These are phyloP conservation scores for Plecotus auritus DNA, from an alignment of 2,113 vertebrate species.

Conservation along the genomic window DNA sequence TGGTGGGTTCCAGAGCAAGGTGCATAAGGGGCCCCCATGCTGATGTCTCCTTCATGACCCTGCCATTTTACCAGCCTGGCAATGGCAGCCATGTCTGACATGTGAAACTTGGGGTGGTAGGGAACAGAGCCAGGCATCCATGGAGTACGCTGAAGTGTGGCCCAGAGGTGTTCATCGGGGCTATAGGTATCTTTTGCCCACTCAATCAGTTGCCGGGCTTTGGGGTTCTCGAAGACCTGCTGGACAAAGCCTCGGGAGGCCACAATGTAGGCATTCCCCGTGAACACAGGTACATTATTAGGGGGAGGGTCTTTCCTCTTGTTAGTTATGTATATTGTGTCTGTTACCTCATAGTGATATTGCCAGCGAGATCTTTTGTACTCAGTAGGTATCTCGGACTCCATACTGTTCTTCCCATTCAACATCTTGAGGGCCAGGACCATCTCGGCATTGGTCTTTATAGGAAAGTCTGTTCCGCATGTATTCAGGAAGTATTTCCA, in stretches of 20 bases:
- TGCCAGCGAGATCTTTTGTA: slow-evolving; percentile 84
- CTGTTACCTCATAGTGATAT: slow-evolving; percentile 79
- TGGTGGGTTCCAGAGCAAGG: slow-evolving; percentile 85
- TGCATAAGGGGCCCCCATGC: slow-evolving; percentile 84
- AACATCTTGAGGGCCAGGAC: slow-evolving; percentile 83
- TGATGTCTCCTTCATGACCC: slow-evolving; percentile 81
- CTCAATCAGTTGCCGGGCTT: slow-evolving; percentile 79
- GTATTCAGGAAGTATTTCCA: slow-evolving; percentile 95
- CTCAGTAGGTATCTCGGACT: slow-evolving; percentile 80
- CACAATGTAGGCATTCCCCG: slow-evolving; percentile 89
- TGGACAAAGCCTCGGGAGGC: slow-evolving; percentile 86
- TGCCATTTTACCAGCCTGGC: slow-evolving; percentile 90
- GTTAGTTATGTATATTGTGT: slow-evolving; percentile 40
- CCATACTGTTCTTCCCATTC: slow-evolving; percentile 89
- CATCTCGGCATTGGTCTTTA: slow-evolving; percentile 93
- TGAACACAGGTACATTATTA: slow-evolving; percentile 84
- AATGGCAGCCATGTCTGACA: slow-evolving; percentile 88
- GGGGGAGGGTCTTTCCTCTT: slow-evolving; percentile 81
- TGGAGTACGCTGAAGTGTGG: slow-evolving; percentile 88
- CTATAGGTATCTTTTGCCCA: slow-evolving; percentile 94
- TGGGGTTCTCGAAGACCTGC: slow-evolving; percentile 79
- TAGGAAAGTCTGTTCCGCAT: slow-evolving; percentile 92
- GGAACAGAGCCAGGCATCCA: slow-evolving; percentile 86
- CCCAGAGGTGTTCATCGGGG: slow-evolving; percentile 94
- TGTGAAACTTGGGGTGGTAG: slow-evolving; percentile 81